phyloP scores from a whole-genome alignment of 1,140 invertebrate genomes.

The Drosophila repletoides region DNA sequence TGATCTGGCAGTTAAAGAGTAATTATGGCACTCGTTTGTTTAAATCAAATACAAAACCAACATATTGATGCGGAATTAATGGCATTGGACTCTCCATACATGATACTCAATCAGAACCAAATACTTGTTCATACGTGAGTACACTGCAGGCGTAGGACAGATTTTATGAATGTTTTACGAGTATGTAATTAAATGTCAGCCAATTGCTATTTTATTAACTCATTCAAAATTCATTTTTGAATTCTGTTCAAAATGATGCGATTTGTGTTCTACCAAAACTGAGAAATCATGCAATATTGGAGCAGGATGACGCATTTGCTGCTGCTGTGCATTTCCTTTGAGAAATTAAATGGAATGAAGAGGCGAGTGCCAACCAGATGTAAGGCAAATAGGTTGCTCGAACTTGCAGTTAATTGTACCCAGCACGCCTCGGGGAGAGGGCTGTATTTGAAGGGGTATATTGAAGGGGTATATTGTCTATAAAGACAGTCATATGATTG shows the following conservation, averaged over 20 bases:
- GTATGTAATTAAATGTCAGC: slow-evolving; percentile 11
- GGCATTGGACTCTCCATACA: no score
- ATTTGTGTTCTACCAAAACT: no score
- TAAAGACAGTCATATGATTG: no score
- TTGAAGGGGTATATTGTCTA: background rate
- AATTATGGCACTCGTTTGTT: slow-evolving; percentile 32
- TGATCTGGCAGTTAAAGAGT: slow-evolving; percentile 15
- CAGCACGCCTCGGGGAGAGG: no score
- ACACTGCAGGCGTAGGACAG: background rate
- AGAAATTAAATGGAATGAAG: background rate
- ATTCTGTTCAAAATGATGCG: background rate
- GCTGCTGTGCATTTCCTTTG: no score
- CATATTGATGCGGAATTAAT: slow-evolving; percentile 12
- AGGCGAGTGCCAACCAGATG: background rate
- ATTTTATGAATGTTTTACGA: background rate
- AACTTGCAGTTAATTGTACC: background rate
- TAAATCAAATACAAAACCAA: slow-evolving; percentile 17
- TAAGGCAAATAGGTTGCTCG: background rate
- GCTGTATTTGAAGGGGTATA: background rate
- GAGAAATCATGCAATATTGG: background rate
- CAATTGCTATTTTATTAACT: slow-evolving; percentile 13
- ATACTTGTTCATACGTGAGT: background rate
- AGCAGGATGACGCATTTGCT: no score
- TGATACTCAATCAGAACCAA: no score
- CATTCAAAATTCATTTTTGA: slow-evolving; percentile 4